Evolutionary conservation across 2,797 vertebrate genomes (phyloP).

Genomic region (Aeoliscus strigatus): DNA sequence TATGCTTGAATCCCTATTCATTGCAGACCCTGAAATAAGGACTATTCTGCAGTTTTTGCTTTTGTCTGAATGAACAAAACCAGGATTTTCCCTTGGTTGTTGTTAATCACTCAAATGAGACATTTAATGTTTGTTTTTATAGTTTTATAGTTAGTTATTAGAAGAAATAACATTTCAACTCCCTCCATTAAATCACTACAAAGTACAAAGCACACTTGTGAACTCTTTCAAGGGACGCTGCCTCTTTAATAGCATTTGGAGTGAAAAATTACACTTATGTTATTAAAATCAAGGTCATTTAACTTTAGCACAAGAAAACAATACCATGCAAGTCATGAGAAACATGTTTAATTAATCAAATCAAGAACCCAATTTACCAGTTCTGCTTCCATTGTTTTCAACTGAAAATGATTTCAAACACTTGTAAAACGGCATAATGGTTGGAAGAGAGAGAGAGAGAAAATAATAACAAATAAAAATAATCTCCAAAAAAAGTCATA

Average conservation of each 20-base stretch:
- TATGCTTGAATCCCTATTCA: too few relatives aligned
- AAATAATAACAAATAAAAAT: constrained; percentile 53
- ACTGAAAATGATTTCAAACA: constrained; percentile 61
- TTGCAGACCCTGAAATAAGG: too few relatives aligned
- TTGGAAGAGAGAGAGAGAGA: constrained; percentile 43
- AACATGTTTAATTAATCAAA: constrained; percentile 65
- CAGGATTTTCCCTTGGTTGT: too few relatives aligned
- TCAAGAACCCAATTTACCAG: constrained; percentile 59
- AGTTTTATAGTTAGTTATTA: too few relatives aligned
- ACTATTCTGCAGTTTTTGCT: too few relatives aligned
- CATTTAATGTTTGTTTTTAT: too few relatives aligned
- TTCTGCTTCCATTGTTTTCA: constrained; percentile 59
- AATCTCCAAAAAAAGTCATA: constrained; percentile 50
- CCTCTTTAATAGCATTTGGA: constrained; percentile 88
- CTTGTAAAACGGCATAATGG: constrained; percentile 62
- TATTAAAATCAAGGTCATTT: constrained; percentile 76
- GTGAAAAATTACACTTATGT: constrained; percentile 87
- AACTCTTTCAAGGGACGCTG: constrained; percentile 71
- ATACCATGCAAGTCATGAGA: constrained; percentile 78
- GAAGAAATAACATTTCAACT: too few relatives aligned
- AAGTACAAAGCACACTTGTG: constrained; percentile 11
- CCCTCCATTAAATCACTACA: too few relatives aligned
- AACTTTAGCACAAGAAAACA: constrained; percentile 76
- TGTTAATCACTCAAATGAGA: too few relatives aligned
- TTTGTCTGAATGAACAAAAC: too few relatives aligned